Conservation (phyloP, 2,797 vertebrate genomes). For the Lutjanus campechanus region DNA sequence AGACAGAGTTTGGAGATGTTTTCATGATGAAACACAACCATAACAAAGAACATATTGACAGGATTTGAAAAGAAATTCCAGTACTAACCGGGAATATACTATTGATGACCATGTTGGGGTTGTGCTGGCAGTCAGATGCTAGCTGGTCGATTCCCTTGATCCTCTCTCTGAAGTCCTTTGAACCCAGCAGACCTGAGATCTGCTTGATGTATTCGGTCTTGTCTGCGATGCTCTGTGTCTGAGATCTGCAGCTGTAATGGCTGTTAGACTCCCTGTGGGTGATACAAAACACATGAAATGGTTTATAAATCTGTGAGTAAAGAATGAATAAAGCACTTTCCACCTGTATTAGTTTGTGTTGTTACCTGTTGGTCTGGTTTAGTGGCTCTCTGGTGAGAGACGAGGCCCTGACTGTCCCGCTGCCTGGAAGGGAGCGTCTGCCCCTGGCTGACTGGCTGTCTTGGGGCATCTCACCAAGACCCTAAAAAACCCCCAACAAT, state of each 20-base stretch:
- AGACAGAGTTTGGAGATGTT: not conserved
- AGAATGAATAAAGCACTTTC: not conserved
- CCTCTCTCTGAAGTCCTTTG: conserved; percentile 93
- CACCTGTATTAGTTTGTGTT: conserved; percentile 5
- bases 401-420: conserved; percentile 87
- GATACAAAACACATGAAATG: conserved; percentile 23
- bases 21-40: not conserved
- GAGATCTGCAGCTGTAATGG: conserved; percentile 81
- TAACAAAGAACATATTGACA: not conserved
- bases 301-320: conserved; percentile 2
- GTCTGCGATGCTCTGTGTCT: conserved; percentile 87
- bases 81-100: conserved; percentile 87
- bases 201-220: conserved; percentile 90
- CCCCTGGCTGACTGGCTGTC: conserved; percentile 92
- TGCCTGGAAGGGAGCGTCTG: conserved; percentile 88
- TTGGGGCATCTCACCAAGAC: conserved; percentile 91
- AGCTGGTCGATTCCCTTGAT: conserved; percentile 92
- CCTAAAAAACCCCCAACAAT: conserved; percentile 79
- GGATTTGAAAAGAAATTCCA: not conserved
- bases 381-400: conserved; percentile 89
- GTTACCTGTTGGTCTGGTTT: conserved; percentile 85
- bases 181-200: conserved; percentile 85
- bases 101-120: conserved; percentile 87
- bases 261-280: conserved; percentile 74
- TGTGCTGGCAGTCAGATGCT: conserved; percentile 88